Evolutionary conservation across 2,888 invertebrate species (phyloP).

Genomic region (Drosophila mimica): DNA sequence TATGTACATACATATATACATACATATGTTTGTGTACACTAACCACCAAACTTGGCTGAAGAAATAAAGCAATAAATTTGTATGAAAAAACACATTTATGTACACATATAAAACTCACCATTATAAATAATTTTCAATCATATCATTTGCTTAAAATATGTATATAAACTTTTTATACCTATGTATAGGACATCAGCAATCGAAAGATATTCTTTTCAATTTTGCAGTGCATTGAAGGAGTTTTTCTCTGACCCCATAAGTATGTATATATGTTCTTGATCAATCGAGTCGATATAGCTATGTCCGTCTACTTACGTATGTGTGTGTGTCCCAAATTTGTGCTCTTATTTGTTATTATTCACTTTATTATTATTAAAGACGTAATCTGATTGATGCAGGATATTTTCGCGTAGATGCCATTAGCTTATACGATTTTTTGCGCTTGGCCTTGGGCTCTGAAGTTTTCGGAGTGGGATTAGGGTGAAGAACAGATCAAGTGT

Average conservation of each 20-base stretch:
- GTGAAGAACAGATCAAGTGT: slow-evolving; percentile 80
- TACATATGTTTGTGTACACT: slow-evolving; percentile 31
- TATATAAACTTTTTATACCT: slow-evolving; percentile 13
- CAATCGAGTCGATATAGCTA: background rate
- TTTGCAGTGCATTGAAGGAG: background rate
- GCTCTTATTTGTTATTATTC: background rate
- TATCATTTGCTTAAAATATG: slow-evolving; percentile 10
- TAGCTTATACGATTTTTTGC: no score
- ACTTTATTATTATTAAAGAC: background rate
- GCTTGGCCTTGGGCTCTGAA: background rate
- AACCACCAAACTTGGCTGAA: slow-evolving; percentile 52
- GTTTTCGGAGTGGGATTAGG: slow-evolving; percentile 30
- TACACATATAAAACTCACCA: slow-evolving; percentile 42
- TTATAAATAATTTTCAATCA: slow-evolving; percentile 44
- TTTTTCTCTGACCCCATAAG: background rate
- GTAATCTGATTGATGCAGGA: background rate
- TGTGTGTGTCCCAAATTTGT: background rate
- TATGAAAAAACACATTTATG: slow-evolving; percentile 45
- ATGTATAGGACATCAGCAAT: background rate
- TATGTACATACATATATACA: slow-evolving; percentile 24
- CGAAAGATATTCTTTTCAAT: background rate
- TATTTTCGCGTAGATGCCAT: background rate
- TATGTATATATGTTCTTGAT: background rate
- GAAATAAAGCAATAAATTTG: slow-evolving; percentile 29
- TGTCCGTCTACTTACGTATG: background rate